Evolutionary conservation across 1,140 invertebrate genomes (phyloP).

Genomic region (Thalassaphorura encarpata): DNA sequence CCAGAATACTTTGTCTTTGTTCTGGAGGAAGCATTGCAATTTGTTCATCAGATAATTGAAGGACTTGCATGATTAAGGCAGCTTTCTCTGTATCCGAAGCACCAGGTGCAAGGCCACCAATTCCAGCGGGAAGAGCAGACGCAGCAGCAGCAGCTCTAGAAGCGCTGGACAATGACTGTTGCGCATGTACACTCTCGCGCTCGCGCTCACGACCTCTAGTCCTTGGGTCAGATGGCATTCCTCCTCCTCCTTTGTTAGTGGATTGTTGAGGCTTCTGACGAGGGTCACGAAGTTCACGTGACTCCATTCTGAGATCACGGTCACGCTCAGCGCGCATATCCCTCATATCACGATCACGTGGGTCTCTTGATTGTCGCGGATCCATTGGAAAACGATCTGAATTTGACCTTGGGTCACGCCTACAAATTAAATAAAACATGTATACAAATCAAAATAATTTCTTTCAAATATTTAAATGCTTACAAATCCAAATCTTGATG

Average conservation of each 20-base stretch:
- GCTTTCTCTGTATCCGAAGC: constrained; percentile 87
- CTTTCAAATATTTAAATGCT: too few species aligned
- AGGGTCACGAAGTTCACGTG: too few species aligned
- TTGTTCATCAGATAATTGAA: constrained; percentile 95
- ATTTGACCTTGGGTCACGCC: constrained; percentile 24
- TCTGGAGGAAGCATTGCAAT: constrained; percentile 92
- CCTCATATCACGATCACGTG: too few species aligned
- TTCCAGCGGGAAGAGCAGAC: too few species aligned
- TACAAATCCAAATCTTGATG: constrained; percentile 31
- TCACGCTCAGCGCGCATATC: too few species aligned
- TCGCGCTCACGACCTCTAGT: neutral
- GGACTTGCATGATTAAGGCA: constrained; percentile 94
- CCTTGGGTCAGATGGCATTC: constrained; percentile 15
- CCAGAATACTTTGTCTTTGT: constrained; percentile 91
- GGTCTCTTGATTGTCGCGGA: constrained; percentile 19
- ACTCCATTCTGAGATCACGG: too few species aligned
- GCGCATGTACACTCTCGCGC: constrained; percentile 5
- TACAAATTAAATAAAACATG: too few species aligned
- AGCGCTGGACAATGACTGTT: neutral
- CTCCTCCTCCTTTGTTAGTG: too few species aligned
- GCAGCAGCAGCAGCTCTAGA: neutral
- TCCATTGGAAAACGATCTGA: constrained; percentile 26
- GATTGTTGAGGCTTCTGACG: too few species aligned
- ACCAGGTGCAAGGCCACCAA: constrained; percentile 48
- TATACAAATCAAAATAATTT: too few species aligned